These are phyloP conservation scores for Carapus acus DNA, from an alignment of 2,797 vertebrate genomes.

Conservation along the genomic window DNA sequence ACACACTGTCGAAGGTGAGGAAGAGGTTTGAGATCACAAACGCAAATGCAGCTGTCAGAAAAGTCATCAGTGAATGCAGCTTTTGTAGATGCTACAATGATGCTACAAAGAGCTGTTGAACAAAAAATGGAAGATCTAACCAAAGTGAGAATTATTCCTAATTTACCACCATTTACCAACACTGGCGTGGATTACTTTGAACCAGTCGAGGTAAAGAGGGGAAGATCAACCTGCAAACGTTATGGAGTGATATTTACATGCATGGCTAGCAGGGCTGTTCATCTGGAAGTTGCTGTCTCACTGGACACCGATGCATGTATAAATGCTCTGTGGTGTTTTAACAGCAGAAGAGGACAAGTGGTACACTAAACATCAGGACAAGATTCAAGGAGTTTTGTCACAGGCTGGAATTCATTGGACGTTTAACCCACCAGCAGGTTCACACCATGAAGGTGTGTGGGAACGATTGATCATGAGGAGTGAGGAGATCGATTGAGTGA, in stretches of 20 bases:
- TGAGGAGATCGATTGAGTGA: too few species aligned
- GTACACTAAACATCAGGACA: background rate
- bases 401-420: conserved; percentile 2
- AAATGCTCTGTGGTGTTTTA: background rate
- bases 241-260: conserved; percentile 30
- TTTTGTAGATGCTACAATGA: background rate
- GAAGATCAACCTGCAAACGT: conserved; percentile 2
- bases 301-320: conserved; percentile 1
- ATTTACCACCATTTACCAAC: conserved; percentile 1
- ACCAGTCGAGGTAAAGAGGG: conserved; percentile 15
- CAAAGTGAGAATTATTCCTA: background rate
- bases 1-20: background rate
- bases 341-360: background rate
- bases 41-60: background rate
- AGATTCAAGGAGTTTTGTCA: background rate
- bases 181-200: conserved; percentile 15
- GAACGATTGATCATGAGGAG: background rate
- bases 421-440: conserved; percentile 7
- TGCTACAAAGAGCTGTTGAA: too few species aligned
- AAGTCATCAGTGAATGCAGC: background rate
- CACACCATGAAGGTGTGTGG: conserved; percentile 1
- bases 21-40: background rate
- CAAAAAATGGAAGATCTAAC: conserved; percentile 25
- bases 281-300: conserved; percentile 1
- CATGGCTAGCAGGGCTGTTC: conserved; percentile 8